These are phyloP conservation scores for Ciconia maguari DNA, from an alignment of 2,113 vertebrate species.

Conservation along the genomic window DNA sequence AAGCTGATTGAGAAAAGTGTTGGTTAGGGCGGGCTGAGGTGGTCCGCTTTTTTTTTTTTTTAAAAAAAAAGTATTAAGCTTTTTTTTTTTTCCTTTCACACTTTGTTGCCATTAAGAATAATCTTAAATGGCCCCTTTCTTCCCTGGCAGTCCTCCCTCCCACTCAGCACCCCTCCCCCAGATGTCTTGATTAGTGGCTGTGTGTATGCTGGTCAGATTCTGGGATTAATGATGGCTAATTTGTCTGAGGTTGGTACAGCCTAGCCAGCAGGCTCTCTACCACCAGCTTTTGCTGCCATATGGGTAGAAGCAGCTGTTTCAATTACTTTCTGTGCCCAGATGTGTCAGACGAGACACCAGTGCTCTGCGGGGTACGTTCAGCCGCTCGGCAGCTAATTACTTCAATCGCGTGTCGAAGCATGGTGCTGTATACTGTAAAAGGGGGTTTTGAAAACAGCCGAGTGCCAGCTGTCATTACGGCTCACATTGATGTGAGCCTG, in stretches of 20 bases:
- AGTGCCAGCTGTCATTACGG: slow-evolving; percentile 92
- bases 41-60: neutral
- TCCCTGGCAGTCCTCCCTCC: neutral
- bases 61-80: neutral
- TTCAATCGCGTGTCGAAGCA: slow-evolving; percentile 88
- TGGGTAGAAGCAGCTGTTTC: slow-evolving; percentile 99
- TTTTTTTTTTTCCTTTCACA: neutral
- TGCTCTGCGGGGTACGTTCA: slow-evolving; percentile 90
- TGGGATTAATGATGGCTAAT: slow-evolving; percentile 99
- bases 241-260: slow-evolving; percentile 96
- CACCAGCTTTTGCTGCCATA: slow-evolving; percentile 96
- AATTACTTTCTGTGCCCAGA: slow-evolving; percentile 99
- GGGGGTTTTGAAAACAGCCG: slow-evolving; percentile 86
- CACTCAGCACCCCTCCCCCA: slow-evolving; percentile 72
- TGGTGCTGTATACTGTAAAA: slow-evolving; percentile 87
- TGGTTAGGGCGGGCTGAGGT: neutral
- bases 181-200: slow-evolving; percentile 95
- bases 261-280: slow-evolving; percentile 79
- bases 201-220: slow-evolving; percentile 98
- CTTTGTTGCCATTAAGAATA: slow-evolving; percentile 48
- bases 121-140: slow-evolving; percentile 52
- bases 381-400: slow-evolving; percentile 98
- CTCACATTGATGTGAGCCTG: slow-evolving; percentile 78
- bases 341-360: slow-evolving; percentile 98
- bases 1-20: neutral